Conservation (phyloP, 2,888 invertebrate species). For the Drosophila rellima region DNA sequence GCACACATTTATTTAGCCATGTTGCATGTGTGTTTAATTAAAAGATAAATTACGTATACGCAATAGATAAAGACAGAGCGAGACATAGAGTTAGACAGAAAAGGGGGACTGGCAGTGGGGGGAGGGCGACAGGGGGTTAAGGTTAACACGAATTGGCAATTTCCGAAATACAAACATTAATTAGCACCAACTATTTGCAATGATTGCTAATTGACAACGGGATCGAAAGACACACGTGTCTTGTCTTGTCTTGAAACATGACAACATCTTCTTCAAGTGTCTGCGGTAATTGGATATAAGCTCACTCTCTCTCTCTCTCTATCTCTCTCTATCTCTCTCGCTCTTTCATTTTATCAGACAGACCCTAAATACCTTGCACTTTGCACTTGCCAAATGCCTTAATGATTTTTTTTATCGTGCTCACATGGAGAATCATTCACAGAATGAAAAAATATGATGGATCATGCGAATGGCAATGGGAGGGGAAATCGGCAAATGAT, state of each 20-base stretch:
- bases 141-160: constrained; percentile 51
- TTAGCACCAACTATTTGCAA: constrained; percentile 56
- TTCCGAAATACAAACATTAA: constrained; percentile 63
- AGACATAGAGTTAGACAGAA: neutral
- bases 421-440: constrained; percentile 34
- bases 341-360: constrained; percentile 1
- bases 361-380: constrained; percentile 37
- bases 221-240: constrained; percentile 29
- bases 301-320: neutral
- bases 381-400: constrained; percentile 30
- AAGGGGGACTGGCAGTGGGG: neutral
- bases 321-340: neutral
- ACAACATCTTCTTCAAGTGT: constrained; percentile 15
- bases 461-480: neutral
- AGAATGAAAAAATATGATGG: constrained; percentile 9
- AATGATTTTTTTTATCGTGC: constrained; percentile 24
- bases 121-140: constrained; percentile 1
- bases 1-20: constrained; percentile 53
- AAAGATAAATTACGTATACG: constrained; percentile 43
- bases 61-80: constrained; percentile 44
- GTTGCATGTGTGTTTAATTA: constrained; percentile 72
- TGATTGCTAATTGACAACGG: constrained; percentile 38
- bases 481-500: neutral
- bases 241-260: constrained; percentile 3
- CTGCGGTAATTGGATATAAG: constrained; percentile 40